Evolutionary conservation across 2,113 vertebrate genomes (phyloP), one percentile per base, ranked within the genome.

Genomic region (Alethe castanea): DNA sequence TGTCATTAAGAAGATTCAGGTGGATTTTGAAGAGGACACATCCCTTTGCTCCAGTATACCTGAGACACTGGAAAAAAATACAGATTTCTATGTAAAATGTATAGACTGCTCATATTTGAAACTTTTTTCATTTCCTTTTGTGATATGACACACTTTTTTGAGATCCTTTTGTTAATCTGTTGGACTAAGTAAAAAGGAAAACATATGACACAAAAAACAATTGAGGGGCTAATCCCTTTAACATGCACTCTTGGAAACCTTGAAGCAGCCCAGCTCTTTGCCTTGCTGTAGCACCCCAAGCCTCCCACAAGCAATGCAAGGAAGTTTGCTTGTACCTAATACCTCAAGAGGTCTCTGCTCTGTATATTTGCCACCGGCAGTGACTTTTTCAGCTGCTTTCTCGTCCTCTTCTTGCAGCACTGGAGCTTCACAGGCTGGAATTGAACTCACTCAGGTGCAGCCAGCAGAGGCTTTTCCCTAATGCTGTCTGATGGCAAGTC

Each of bases 401-500:
- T 88, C 33, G 67, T 67, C 48, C 14, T 71, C 20, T 22, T 76
- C 74, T 72, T 0, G 0, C 61, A 88, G 74, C 74, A 67, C 33
- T 72, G 71, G 57, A 86, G 74, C 88, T 53, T 92, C 57, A 35
- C 25, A 0, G 44, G 2, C 44, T 65, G 66, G 59, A 88, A 88
- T 72, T 95, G 86, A 90, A 74, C 48, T 82, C 57, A 52, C 44
- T 79, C 61, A 60, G 71, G 88, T 88, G 91, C 66, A 88, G 44
- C 62, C 86, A 82, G 70, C 3, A 2, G 38, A 48, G 35, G 14
- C 48, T 60, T 86, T 71, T 92, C 62, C 57, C 40, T 88, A 40
- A 60, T 61, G 53, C 35, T 64, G 16, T 94, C 52, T 85, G 61
- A 81, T 35, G 33, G 18, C 26, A 23, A 71, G 33, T 69, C 44